Evolutionary conservation across 2,888 invertebrate genomes (phyloP).

Genomic region (Trissonchulus latispiculum): DNA sequence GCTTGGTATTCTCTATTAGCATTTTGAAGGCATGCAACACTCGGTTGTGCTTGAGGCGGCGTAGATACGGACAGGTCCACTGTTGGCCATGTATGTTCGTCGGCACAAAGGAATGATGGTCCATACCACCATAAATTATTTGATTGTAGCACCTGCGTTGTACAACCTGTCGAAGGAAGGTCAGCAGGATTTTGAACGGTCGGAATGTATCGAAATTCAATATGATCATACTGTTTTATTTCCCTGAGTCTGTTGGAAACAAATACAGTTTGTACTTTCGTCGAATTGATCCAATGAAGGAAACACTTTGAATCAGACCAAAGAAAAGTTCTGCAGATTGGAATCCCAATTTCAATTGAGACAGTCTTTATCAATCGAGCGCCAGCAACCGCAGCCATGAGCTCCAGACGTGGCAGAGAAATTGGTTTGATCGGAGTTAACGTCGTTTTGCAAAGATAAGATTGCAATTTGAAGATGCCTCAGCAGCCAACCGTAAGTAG

Average conservation of each 20-base stretch:
- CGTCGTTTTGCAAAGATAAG: neutral
- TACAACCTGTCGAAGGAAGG: no score
- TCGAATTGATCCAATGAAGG: neutral
- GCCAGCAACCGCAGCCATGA: neutral
- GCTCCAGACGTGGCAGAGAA: neutral
- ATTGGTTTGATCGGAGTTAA: neutral
- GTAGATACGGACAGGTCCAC: no score
- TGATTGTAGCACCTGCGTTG: no score
- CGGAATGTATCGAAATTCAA: neutral
- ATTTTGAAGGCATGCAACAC: no score
- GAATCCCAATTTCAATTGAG: slow-evolving; percentile 26
- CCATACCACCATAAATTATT: no score
- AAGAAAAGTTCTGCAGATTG: neutral
- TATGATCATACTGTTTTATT: neutral
- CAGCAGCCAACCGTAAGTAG: neutral
- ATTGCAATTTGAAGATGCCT: neutral
- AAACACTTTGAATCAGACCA: neutral
- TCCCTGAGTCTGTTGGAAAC: neutral
- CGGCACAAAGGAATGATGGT: no score
- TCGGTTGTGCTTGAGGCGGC: no score
- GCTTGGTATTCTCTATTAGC: no score
- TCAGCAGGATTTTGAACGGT: neutral
- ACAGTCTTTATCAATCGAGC: slow-evolving; percentile 22
- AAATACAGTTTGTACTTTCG: neutral
- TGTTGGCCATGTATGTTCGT: no score